Evolutionary conservation across 2,113 vertebrate species (phyloP), one percentile per base, ranked within the genome.

Genomic region (Anguilla japonica): DNA sequence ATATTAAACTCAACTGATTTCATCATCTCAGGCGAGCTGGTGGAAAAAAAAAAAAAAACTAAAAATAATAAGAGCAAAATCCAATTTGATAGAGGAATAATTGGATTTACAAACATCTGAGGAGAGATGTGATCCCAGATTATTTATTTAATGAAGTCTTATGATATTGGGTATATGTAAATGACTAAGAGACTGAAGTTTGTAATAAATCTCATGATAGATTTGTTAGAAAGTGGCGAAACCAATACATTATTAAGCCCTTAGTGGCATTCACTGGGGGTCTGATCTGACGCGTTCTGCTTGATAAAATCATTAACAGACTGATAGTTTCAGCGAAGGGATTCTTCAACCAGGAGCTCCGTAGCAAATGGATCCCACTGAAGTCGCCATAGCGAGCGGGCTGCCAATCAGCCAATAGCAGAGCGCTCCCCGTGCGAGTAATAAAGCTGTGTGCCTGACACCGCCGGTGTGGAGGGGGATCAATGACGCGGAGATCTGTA

Each of bases 231-330:
- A 89, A 87, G 88, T 86, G 41, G 87, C 50, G 87, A 93, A 90
- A 90, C 81, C 87, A 92, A 94, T 91, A 92, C 81, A 40, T 91
- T 93, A 91, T 92, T 91, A 93, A 86, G 88, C 85, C 87, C 83
- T 79, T 67, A 87, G 84, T 85, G 88, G 39, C 56, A 67, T 53
- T 79, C 85, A 82, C 39, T 16, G 14, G 85, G 85, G 79, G 53
- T 40, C 39, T 86, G 85, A 86, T 81, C 81, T 60, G 87, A 89
- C 20, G 81, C 75, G 81, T 87, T 89, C 88, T 75, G 90, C 86
- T 88, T 93, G 92, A 93, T 93, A 92, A 92, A 90, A 93, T 93
- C 90, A 94, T 88, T 88, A 86, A 18, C 87, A 93, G 91, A 94
- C 93, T 90, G 91, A 93, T 92, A 89, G 87, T 89, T 89, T 87